phyloP scores from a whole-genome alignment of 2,113 vertebrate species.

The Canis aureus region DNA sequence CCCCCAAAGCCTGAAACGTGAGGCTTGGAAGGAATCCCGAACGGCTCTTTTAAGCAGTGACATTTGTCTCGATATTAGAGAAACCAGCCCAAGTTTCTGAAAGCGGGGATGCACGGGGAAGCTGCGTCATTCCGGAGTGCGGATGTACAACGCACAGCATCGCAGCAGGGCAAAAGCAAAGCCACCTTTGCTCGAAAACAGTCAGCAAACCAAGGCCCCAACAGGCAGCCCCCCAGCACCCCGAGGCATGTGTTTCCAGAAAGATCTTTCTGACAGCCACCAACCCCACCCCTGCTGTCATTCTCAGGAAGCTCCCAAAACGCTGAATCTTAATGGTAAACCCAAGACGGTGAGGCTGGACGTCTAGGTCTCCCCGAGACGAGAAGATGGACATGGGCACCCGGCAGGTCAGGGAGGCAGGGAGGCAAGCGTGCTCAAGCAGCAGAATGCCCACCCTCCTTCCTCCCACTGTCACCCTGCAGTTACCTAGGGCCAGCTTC shows the following conservation, averaged over 20 bases:
- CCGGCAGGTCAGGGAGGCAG: accelerated
- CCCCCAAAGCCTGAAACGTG: accelerated
- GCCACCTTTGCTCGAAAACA: accelerated
- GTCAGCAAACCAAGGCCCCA: not conserved
- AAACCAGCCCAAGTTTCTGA: not conserved
- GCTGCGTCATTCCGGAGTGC: not conserved
- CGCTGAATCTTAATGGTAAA: not conserved
- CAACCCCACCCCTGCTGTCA: not conserved
- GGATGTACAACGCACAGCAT: accelerated
- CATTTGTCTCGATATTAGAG: not conserved
- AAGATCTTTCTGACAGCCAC: not conserved
- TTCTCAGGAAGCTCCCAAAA: not conserved
- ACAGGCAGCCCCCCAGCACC: not conserved
- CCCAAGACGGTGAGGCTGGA: accelerated
- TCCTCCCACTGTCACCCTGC: accelerated
- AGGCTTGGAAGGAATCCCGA: not conserved
- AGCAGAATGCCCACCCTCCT: not conserved
- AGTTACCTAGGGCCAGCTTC: not conserved
- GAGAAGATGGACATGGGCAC: not conserved
- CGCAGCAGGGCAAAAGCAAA: not conserved
- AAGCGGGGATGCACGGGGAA: not conserved
- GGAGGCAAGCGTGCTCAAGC: not conserved
- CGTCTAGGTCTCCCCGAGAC: accelerated
- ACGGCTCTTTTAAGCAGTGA: accelerated
- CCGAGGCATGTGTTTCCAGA: not conserved